Base-by-base conservation (phyloP, 1,140 invertebrate species). In the Pantala flavescens region DNA sequence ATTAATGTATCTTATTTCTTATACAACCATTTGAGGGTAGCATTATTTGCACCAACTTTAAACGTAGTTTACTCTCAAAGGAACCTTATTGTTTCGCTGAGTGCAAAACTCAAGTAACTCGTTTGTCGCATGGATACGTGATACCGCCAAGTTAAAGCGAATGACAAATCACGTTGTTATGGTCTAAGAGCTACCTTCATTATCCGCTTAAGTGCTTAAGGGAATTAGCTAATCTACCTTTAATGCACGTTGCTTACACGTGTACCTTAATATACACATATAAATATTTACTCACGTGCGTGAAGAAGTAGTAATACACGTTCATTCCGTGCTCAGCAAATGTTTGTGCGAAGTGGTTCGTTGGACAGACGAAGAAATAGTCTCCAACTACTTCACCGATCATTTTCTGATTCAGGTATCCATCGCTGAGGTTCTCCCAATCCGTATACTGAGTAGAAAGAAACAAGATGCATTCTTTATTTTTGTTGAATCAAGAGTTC, bases 251-350 rank as follows among this genome's bases (percentile, higher is more conserved):
- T 36, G 9, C 28, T 36, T 36, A 36, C 28, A 36, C 28, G 28
- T 36, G 28, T 36, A 36, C 2, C 28, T 36, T 36, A 36, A 36
- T 36, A 36, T 36, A 36, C 28, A 36, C 28, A 5, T 9, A 5
- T 36, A 36, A 36, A 36, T 2, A 36, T 36, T 73, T 83, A 89
- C 88, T 89, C 84, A 94, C 93, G 82, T 95, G 93, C 42, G 92
- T 94, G 81, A 95, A 95, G 82, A 94, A 98, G 83, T 98, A 98
- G 80, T 95, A 96, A 82, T 95, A 96, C 63, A 95, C 92, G 76
- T 90, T 89, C 81, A 91, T 88, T 24, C 92, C 91, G 71, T 90
- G 87, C 63, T 90, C 90, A 3, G 94, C 90, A 77, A 94, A 91
- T 12, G 90, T 84, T 83, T 95, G 88, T 9, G 94, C 94, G 79